A percentile compares a stretch with the other conserved stretches of the same genome.
Conservation (phyloP, 2,113 vertebrate species). For the Glaucidium brasilianum region DNA sequence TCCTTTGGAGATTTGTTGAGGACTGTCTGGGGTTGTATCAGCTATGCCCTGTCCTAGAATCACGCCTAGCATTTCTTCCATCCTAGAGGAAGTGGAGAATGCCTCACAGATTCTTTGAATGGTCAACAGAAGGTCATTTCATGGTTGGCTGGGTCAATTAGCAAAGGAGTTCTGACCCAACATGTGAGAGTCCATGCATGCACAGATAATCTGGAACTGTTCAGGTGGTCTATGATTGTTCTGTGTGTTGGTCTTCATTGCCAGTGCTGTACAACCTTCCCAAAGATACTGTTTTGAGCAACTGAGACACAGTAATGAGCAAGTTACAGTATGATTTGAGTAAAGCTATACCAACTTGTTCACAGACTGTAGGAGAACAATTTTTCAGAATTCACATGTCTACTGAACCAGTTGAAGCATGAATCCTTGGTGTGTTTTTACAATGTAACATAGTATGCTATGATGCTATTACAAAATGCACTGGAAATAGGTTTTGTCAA, state of each 20-base stretch:
- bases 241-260: neutral
- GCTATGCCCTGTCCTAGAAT: neutral
- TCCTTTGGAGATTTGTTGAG: neutral
- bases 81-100: neutral
- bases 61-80: neutral
- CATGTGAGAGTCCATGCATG: neutral
- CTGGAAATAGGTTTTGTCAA: neutral
- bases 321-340: neutral
- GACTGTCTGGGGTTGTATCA: neutral
- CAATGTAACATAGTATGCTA: rapidly evolving
- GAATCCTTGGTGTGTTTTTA: neutral
- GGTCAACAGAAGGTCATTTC: neutral
- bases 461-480: neutral
- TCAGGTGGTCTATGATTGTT: neutral
- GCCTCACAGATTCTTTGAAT: neutral
- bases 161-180: neutral
- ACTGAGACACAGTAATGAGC: neutral
- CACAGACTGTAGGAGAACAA: neutral
- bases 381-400: neutral
- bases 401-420: neutral
- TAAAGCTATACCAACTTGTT: neutral
- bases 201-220: neutral
- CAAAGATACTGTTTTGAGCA: neutral
- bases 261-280: neutral
- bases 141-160: rapidly evolving